Evolutionary conservation across 2,888 invertebrate genomes (phyloP), one percentile per base, ranked within the genome.

Genomic region (Trissolcus brochymenae): DNA sequence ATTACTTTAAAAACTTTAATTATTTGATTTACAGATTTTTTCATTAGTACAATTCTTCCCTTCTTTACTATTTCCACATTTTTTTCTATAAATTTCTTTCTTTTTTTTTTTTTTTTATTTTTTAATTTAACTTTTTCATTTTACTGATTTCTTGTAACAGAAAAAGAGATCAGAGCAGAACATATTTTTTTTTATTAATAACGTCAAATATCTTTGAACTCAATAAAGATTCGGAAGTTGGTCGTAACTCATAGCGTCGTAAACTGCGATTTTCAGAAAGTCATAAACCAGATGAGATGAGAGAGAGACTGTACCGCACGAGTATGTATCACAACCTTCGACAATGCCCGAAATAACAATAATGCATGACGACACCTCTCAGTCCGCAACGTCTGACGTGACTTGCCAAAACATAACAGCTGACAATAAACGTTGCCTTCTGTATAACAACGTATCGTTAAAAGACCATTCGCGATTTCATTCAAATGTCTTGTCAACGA

Each of bases 341-440:
- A 84, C 85, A 82, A 83, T 79, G 84, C 85, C 84, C 82, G 78
- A 87, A 87, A 87, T 87, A 87, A 86, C 84, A 86, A 84, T 83
- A 86, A 86, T 78, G 79, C 77, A 72, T 82, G 82, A 84, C 83
- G 83, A 84, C 82, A 81, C 67, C 67, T 77, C 29, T 57, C 66
- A 75, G 70, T 76, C 64, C 76, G 76, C 76, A 61, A 61, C 66
- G 75, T 75, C 73, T 67, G 80, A 71, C 62, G 76, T 74, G 70
- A 76, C 79, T 80, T 84, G 84, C 85, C 84, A 85, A 85, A 85
- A 81, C 80, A 81, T 82, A 86, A 83, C 85, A 85, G 85, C 84
- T 85, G 84, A 84, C 87, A 86, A 87, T 87, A 87, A 85, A 85
- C 86, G 81, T 80, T 56, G 76, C 66, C 70, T 60, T 70, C 74